phyloP scores from a whole-genome alignment of 2,113 vertebrate species.

The Pseudolaguvia tuberculata region DNA sequence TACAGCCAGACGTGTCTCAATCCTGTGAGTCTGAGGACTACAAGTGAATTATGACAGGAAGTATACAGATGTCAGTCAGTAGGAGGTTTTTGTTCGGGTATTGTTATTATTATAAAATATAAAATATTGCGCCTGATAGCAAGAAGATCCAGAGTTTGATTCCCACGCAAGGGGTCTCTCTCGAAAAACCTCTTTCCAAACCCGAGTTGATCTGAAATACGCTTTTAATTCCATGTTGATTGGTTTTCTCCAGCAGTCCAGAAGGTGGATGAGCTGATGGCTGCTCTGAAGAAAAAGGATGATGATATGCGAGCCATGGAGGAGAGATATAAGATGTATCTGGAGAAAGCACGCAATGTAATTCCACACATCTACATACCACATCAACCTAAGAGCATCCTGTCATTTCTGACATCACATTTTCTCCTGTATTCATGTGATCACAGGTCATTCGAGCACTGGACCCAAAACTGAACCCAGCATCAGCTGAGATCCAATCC shows the following conservation, averaged over 20 bases:
- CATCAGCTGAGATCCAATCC: constrained; percentile 90
- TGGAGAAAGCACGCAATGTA: constrained; percentile 95
- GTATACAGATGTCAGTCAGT: no score
- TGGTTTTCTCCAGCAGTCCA: constrained; percentile 66
- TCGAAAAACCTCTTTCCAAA: no score
- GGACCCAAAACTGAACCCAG: constrained; percentile 93
- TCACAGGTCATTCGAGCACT: constrained; percentile 89
- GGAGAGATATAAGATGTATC: constrained; percentile 95
- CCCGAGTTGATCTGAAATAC: not conserved
- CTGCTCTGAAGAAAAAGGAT: constrained; percentile 92
- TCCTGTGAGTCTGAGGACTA: constrained; percentile 68
- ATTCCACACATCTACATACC: constrained; percentile 60
- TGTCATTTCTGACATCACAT: not conserved
- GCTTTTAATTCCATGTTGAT: not conserved
- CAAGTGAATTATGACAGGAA: no score
- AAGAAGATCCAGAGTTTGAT: no score
- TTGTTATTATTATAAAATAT: no score
- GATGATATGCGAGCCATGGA: constrained; percentile 99
- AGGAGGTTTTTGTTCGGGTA: no score
- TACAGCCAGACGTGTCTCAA: constrained; percentile 85
- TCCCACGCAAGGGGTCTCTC: no score
- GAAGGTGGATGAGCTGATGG: constrained; percentile 85
- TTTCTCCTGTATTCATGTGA: not conserved
- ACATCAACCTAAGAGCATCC: no score
- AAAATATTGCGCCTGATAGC: no score